Conservation (phyloP, 2,888 invertebrate species). For the Cephus runcator region DNA sequence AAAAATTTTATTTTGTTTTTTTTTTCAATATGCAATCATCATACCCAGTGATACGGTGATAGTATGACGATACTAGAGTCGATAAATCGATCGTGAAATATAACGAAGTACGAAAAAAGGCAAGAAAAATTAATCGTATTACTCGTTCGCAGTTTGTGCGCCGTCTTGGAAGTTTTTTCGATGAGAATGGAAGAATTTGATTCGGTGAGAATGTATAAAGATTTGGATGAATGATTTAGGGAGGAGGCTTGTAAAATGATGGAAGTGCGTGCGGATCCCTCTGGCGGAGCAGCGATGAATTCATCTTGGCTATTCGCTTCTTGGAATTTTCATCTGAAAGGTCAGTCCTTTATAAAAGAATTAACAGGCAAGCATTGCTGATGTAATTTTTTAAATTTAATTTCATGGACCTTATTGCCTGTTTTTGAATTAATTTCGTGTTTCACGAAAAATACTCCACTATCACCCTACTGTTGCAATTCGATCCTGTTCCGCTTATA, state of each 20-base stretch:
- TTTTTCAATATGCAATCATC: not conserved
- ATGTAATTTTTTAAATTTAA: not conserved
- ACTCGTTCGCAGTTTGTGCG: not conserved
- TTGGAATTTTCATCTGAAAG: slow-evolving; percentile 48
- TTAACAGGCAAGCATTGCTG: not conserved
- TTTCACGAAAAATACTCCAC: not conserved
- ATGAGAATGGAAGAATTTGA: not conserved
- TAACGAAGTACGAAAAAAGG: not conserved
- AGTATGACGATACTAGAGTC: slow-evolving; percentile 8
- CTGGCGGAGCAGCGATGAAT: slow-evolving; percentile 42
- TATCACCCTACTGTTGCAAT: not conserved
- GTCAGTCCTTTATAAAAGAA: slow-evolving; percentile 49
- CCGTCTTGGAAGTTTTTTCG: not conserved
- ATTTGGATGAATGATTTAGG: not conserved
- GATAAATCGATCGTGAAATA: not conserved
- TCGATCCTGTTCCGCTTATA: not conserved
- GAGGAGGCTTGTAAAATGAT: not conserved
- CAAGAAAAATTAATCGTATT: not conserved
- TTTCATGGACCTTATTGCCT: not conserved
- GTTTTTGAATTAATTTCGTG: not conserved
- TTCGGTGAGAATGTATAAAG: not conserved
- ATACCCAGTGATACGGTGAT: slow-evolving; percentile 28
- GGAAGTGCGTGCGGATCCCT: slow-evolving; percentile 20
- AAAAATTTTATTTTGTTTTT: not conserved
- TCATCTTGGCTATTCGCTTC: slow-evolving; percentile 39